A percentile compares a stretch with the other conserved stretches of the same genome.
These are phyloP conservation scores for Lagocephalus sceleratus DNA, from an alignment of 2,797 vertebrate genomes.

Conservation along the genomic window DNA sequence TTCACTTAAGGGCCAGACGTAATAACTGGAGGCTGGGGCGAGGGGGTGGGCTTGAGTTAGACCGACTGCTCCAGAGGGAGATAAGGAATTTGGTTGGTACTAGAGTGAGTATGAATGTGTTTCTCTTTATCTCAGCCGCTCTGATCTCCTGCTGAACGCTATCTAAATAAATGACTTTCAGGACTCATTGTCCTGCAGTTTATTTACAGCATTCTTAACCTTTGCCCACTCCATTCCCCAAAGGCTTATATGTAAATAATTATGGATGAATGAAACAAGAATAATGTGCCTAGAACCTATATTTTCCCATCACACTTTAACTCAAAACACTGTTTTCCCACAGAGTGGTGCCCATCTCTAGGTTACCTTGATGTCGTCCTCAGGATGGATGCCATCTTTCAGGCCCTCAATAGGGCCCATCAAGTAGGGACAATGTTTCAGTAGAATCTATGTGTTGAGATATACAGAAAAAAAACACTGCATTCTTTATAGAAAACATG, in stretches of 20 bases:
- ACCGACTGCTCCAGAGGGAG: constrained; percentile 53
- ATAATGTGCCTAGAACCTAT: constrained; percentile 6
- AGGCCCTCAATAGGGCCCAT: constrained; percentile 83
- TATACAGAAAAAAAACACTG: no score
- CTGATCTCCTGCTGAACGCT: neutral
- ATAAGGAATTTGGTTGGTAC: constrained; percentile 61
- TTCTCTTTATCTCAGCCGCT: constrained; percentile 23
- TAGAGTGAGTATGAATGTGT: constrained; percentile 9
- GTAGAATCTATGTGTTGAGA: constrained; percentile 76
- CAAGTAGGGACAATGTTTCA: constrained; percentile 84
- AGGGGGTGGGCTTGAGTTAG: constrained; percentile 42
- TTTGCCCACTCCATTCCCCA: constrained; percentile 12
- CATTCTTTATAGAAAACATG: no score
- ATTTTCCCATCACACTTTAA: constrained; percentile 18
- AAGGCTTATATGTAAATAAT: constrained; percentile 24
- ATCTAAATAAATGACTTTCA: constrained; percentile 12
- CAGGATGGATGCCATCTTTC: constrained; percentile 75
- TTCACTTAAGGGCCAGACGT: constrained; percentile 60
- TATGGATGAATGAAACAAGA: constrained; percentile 16
- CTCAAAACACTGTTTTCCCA: constrained; percentile 8
- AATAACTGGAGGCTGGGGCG: constrained; percentile 35
- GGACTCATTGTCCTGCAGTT: neutral
- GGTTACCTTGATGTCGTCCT: constrained; percentile 87
- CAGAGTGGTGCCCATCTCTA: neutral
- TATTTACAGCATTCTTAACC: constrained; percentile 14